Percentiles rank a stretch among this genome's conserved stretches.
Evolutionary conservation across 2,113 vertebrate species (phyloP).

Genomic region (Paradoxurus hermaphroditus): DNA sequence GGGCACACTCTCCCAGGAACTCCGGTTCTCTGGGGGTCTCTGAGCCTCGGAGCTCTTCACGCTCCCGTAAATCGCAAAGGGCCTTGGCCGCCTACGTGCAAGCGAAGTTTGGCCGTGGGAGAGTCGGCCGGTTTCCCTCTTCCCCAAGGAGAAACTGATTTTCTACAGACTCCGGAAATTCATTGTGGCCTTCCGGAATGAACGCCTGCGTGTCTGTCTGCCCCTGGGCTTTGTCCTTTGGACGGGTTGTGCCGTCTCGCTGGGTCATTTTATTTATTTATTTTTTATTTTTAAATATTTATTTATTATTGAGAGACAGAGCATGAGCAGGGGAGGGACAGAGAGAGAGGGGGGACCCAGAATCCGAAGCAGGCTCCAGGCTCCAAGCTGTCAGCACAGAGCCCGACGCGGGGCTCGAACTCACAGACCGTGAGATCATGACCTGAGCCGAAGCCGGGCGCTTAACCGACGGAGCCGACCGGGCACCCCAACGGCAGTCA

Average conservation of each 20-base stretch:
- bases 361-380: too few relatives aligned
- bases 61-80: neutral
- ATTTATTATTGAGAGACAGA: too few relatives aligned
- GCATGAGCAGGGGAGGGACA: too few relatives aligned
- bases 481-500: neutral
- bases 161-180: neutral
- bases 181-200: too few relatives aligned
- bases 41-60: neutral
- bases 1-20: too few relatives aligned
- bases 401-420: too few relatives aligned
- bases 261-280: neutral
- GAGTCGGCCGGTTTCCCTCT: neutral
- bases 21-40: neutral
- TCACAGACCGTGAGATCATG: too few relatives aligned
- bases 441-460: too few relatives aligned
- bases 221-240: neutral
- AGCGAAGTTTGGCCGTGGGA: neutral
- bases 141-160: neutral
- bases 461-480: too few relatives aligned
- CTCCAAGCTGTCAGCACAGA: too few relatives aligned
- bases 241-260: neutral
- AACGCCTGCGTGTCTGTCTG: neutral
- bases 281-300: too few relatives aligned
- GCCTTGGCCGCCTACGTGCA: accelerated
- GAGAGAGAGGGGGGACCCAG: too few relatives aligned